phyloP scores from a whole-genome alignment of 2,113 vertebrate species.

The Ictalurus punctatus region DNA sequence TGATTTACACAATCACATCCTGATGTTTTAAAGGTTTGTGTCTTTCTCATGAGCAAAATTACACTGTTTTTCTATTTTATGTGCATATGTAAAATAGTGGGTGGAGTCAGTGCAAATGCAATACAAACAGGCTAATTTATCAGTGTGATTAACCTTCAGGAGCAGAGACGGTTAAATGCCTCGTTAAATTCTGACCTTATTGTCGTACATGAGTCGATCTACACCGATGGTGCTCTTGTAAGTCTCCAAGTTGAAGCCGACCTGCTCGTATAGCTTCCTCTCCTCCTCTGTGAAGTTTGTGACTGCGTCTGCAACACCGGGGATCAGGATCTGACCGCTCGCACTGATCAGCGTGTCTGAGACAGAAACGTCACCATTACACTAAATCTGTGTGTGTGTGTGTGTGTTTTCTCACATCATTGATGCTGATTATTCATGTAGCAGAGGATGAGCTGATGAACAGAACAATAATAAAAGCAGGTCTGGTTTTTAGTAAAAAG shows the following conservation, averaged over 20 bases:
- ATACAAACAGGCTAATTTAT: background rate
- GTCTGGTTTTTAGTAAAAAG: background rate
- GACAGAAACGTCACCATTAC: background rate
- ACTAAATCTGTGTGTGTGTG: background rate
- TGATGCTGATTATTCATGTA: too few species aligned
- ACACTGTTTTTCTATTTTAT: background rate
- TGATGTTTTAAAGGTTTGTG: background rate
- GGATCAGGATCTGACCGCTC: slow-evolving; percentile 82
- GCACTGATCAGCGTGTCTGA: slow-evolving; percentile 84
- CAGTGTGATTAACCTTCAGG: background rate
- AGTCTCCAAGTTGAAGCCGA: slow-evolving; percentile 80
- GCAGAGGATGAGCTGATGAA: too few species aligned
- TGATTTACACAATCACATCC: background rate
- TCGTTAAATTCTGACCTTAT: slow-evolving; percentile 75
- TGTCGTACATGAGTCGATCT: slow-evolving; percentile 78
- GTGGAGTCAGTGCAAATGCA: background rate
- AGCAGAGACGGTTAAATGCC: background rate
- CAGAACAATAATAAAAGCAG: background rate
- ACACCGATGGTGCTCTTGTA: slow-evolving; percentile 76
- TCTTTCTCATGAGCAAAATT: background rate
- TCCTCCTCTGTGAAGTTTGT: slow-evolving; percentile 79
- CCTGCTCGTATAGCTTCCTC: slow-evolving; percentile 73
- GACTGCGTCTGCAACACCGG: slow-evolving; percentile 82
- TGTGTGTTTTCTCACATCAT: too few species aligned
- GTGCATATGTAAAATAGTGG: background rate